These are phyloP conservation scores for Ochotona princeps DNA, from an alignment of 2,113 vertebrate species.

Conservation along the genomic window DNA sequence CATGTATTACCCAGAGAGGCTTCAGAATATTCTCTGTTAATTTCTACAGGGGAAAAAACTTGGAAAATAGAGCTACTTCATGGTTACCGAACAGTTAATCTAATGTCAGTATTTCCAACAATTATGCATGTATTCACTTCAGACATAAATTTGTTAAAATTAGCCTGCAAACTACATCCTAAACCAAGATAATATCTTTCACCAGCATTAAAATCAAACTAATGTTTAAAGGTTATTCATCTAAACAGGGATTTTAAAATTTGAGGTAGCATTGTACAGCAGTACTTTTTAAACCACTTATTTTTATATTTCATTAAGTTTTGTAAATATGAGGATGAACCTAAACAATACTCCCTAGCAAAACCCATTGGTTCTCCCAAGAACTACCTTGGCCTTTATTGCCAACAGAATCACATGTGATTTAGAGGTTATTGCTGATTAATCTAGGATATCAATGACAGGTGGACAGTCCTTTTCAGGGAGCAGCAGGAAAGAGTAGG, in stretches of 20 bases:
- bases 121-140: background rate
- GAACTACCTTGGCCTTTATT: background rate
- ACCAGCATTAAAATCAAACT: background rate
- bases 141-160: background rate
- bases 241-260: background rate
- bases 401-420: background rate
- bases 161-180: background rate
- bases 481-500: background rate
- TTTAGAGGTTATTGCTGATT: background rate
- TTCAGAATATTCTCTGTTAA: background rate
- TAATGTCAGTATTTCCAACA: background rate
- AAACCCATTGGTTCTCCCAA: background rate
- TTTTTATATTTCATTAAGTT: background rate
- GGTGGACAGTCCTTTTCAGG: background rate
- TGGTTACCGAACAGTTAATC: background rate
- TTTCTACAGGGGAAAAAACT: background rate
- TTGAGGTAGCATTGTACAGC: background rate
- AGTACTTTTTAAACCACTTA: background rate
- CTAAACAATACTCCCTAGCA: background rate
- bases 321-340: background rate
- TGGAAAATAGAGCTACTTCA: background rate
- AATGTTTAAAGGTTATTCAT: background rate
- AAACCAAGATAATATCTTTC: background rate
- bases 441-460: fast-evolving
- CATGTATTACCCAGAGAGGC: background rate